A percentile compares a stretch with the other conserved stretches of the same genome.
phyloP scores from a whole-genome alignment of 2,888 invertebrate species.

The Athalia cordata region DNA sequence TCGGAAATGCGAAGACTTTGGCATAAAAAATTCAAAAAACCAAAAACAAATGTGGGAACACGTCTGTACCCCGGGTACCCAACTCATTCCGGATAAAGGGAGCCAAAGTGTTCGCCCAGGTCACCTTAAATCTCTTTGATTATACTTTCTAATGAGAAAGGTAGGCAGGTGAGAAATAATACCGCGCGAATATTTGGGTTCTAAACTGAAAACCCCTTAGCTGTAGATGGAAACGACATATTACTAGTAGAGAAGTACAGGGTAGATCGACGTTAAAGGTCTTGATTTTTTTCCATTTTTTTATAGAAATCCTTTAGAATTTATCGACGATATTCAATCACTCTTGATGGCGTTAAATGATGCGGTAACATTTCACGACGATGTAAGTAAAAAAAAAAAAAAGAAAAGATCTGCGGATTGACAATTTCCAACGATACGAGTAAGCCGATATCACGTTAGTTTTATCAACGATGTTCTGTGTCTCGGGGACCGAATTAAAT shows the following conservation, averaged over 20 bases:
- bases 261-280: too few relatives aligned
- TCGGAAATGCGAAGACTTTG: background rate
- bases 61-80: background rate
- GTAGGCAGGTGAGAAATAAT: background rate
- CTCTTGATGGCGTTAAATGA: background rate
- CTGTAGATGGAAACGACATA: too few relatives aligned
- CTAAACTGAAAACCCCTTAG: background rate
- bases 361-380: too few relatives aligned
- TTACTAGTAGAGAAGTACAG: too few relatives aligned
- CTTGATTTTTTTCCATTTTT: too few relatives aligned
- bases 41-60: background rate
- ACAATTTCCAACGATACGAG: background rate
- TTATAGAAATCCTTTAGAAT: too few relatives aligned
- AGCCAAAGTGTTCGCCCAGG: constrained; percentile 10
- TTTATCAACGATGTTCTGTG: background rate
- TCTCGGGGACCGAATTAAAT: background rate
- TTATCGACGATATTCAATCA: too few relatives aligned
- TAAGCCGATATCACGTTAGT: background rate
- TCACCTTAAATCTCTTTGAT: constrained; percentile 22
- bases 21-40: background rate
- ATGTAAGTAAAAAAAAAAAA: background rate
- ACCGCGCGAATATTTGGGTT: constrained; percentile 5
- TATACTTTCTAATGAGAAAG: constrained; percentile 23
- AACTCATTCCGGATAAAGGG: constrained; percentile 9
- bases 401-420: background rate